These are phyloP conservation scores for Limnephilus rhombicus DNA, from an alignment of 2,888 invertebrate species.

Conservation along the genomic window DNA sequence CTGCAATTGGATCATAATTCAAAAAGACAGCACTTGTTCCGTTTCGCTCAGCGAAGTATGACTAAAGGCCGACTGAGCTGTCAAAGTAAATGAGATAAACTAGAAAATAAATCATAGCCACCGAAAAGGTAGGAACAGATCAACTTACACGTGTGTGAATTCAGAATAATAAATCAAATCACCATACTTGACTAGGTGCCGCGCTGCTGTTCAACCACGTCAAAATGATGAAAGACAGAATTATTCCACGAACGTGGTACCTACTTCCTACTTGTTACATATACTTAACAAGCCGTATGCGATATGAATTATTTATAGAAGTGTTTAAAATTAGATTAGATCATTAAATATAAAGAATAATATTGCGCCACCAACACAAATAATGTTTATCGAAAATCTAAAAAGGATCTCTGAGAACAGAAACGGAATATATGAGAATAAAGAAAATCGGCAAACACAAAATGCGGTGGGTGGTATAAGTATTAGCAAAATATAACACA, in stretches of 20 bases:
- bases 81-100: slow-evolving; percentile 30
- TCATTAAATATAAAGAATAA: not conserved
- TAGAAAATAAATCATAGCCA: slow-evolving; percentile 33
- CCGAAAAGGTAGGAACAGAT: slow-evolving; percentile 25
- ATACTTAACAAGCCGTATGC: not conserved
- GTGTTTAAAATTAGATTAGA: not conserved
- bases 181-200: not conserved
- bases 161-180: slow-evolving; percentile 20
- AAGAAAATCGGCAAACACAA: not conserved
- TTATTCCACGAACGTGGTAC: slow-evolving; percentile 26
- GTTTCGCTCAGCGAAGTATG: slow-evolving; percentile 21
- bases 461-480: not conserved
- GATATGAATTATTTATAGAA: not conserved
- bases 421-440: not conserved
- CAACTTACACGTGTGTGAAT: slow-evolving; percentile 2
- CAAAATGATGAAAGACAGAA: slow-evolving; percentile 24
- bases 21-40: slow-evolving; percentile 6
- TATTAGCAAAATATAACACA: not conserved
- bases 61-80: slow-evolving; percentile 14
- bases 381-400: not conserved
- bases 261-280: slow-evolving; percentile 9
- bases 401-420: not conserved
- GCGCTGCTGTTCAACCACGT: not conserved
- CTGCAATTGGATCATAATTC: slow-evolving; percentile 30
- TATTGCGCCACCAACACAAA: not conserved